Evolutionary conservation across 2,888 invertebrate species (phyloP), one percentile per base, ranked within the genome.

Genomic region (Drosophila stalkeri): DNA sequence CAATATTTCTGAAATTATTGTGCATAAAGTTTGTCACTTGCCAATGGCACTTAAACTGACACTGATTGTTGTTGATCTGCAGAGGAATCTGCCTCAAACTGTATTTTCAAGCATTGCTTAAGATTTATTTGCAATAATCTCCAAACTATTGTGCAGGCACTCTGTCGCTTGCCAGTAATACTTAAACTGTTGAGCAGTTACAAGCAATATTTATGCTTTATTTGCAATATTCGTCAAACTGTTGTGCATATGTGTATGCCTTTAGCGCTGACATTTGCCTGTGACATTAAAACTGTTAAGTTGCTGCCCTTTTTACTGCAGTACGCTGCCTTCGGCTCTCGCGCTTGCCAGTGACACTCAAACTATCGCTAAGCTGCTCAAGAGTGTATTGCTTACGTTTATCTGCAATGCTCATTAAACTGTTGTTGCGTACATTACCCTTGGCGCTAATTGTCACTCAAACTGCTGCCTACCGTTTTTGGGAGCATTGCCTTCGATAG

Each of bases 401-500:
- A 2, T 14, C 7, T 18, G 20, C 56, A 20, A 8, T 44, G 14
- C 33, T 44, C 1, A 3, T 31, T 20, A 31, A 56, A 43, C 55
- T 56, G 31, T 18, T 41, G 18, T 31, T 41, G 39, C 27, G 55
- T 54, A 37, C 35, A 23, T 54, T 54, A 23, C 52, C 23, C 23
- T 23, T 23, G 37, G 51, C 51, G 33, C 51, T 8, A 51, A 23
- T 14, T 35, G 14, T 35, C 52, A 2, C 20, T 16, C 37, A 18
- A 55, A 41, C 41, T 8, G 55, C 9, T 41, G 37, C 4, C 54
- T 23, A 11, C 9, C 7, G 37, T 23, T 8, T 41, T 39, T 3
- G 55, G 18, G 55, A 31, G 27, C 55, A 55, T 55, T 67, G 66
- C 66, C 47, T 65, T 31, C 44, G n/a, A 37, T 18, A 37, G 35